Base-by-base conservation (phyloP, 64 coral and sea anemone genomes). In the Dendronephthya gigantea region DNA sequence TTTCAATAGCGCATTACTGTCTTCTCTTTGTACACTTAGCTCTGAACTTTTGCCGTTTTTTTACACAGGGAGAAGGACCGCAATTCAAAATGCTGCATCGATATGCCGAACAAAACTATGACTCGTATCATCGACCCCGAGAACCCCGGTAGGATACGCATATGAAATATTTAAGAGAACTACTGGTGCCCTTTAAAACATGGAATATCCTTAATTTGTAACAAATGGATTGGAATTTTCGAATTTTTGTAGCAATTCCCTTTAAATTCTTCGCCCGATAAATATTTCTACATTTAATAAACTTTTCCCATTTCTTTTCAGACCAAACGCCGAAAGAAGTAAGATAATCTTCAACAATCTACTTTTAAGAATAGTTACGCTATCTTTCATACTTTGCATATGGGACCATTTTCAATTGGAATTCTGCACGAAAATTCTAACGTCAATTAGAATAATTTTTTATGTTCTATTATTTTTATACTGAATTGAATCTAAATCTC, bases 251-350 rank as follows among this genome's bases (percentile, higher is more conserved):
- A 33, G 70, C 27, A 36, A 39, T 72, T 74, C 28, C 33, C 8
- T 27, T 7, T 27, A 62, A 62, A 62, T 23, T 62, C 4, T 62
- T 4, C 55, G 25, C 19, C 19, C 41, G 11, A 27, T n/a, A 62
- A 62, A 62, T 4, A 5, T 62, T 62, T 62, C 17, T 62, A 2
- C 16, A 23, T n/a, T 1, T 62, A 62, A 16, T 89, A 9, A 84
- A 58, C 88, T 47, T 22, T 84, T 35, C 14, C 58, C 35, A 33
- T 35, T 86, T 92, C 83, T 17, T 39, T 33, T 81, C 48, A 92
- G 95, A 88, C 82, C 89, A 86, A 40, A 86, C 92, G 39, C 94
- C 95, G 25, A 98, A 98, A 39, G 95, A 98, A 66, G 95, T 98
- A 83, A 91, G 91, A 12, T 1, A 2, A 52, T 52, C 23, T 10